Evolutionary conservation across 2,888 invertebrate species (phyloP).

Genomic region (Schizotus pectinicornis): DNA sequence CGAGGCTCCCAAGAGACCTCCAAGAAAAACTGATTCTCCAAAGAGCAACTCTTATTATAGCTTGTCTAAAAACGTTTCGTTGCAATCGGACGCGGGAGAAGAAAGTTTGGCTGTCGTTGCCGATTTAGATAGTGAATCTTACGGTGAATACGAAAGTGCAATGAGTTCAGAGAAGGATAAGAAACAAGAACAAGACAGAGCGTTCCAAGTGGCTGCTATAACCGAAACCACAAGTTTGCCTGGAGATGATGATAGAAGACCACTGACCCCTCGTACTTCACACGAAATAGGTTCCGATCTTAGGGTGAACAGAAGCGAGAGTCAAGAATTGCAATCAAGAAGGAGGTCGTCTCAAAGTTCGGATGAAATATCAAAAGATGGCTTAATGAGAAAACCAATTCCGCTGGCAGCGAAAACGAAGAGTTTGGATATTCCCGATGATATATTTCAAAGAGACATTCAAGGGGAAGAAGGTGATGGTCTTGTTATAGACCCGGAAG

Average conservation of each 20-base stretch:
- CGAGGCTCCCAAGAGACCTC: conserved; percentile 66
- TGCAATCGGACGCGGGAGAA: conserved; percentile 63
- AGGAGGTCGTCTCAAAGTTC: conserved; percentile 51
- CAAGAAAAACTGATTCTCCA: conserved; percentile 69
- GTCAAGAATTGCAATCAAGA: conserved; percentile 58
- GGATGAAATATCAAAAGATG: conserved; percentile 62
- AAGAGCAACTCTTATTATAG: conserved; percentile 69
- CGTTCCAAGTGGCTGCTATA: conserved; percentile 56
- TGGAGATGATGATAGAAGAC: conserved; percentile 50
- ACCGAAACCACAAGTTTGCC: conserved; percentile 56
- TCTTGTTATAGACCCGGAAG: conserved; percentile 60
- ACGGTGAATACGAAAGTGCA: conserved; percentile 72
- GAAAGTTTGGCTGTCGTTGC: conserved; percentile 59
- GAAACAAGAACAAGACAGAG: conserved; percentile 47
- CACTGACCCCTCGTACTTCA: conserved; percentile 54
- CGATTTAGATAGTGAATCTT: conserved; percentile 68
- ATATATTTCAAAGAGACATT: conserved; percentile 59
- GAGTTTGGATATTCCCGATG: conserved; percentile 55
- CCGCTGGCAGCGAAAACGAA: conserved; percentile 50
- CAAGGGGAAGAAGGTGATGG: conserved; percentile 67
- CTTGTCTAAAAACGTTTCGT: conserved; percentile 66
- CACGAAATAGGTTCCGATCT: conserved; percentile 59
- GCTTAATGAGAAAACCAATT: conserved; percentile 38
- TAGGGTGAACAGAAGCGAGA: conserved; percentile 56
- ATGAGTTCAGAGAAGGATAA: conserved; percentile 62